A percentile compares a stretch with the other conserved stretches of the same genome.
Evolutionary conservation across 2,797 vertebrate species (phyloP).

Genomic region (Gymnoscopelus microlampas): DNA sequence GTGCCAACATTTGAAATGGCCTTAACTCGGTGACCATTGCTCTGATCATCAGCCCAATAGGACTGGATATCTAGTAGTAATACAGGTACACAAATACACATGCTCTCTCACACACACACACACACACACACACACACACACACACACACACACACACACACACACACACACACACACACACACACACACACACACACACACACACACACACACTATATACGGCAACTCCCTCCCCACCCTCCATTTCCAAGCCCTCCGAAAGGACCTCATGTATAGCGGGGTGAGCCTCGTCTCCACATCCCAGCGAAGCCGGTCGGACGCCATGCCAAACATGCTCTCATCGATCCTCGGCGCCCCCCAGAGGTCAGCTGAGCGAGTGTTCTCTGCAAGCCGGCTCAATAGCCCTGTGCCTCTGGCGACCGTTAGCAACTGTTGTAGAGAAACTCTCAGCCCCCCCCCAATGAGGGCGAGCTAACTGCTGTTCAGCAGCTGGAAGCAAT

Average conservation of each 20-base stretch:
- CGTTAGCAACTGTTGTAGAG: constrained; percentile 45
- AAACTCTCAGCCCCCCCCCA: constrained; percentile 40
- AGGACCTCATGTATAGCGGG: constrained; percentile 64
- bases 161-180: constrained; percentile 32
- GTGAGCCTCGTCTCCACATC: constrained; percentile 61
- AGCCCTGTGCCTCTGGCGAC: constrained; percentile 28
- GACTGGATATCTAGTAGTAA: too few species aligned
- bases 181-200: constrained; percentile 13
- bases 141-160: constrained; percentile 32
- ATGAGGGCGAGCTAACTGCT: constrained; percentile 42
- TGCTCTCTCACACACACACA: constrained; percentile 7
- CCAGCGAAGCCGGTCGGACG: constrained; percentile 50
- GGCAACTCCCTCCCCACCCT: constrained; percentile 33
- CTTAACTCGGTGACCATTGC: too few species aligned
- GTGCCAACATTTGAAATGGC: too few species aligned
- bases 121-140: constrained; percentile 20
- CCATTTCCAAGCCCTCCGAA: constrained; percentile 60
- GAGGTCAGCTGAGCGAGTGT: constrained; percentile 74
- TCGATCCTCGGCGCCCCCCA: constrained; percentile 62
- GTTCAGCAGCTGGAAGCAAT: constrained; percentile 32
- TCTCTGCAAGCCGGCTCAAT: constrained; percentile 56
- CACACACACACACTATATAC: too few species aligned
- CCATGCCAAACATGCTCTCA: constrained; percentile 68
- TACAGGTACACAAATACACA: background rate
- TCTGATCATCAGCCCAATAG: too few species aligned